Base-by-base conservation (phyloP, 1,140 invertebrate genomes). In the Drosophila setifemur region DNA sequence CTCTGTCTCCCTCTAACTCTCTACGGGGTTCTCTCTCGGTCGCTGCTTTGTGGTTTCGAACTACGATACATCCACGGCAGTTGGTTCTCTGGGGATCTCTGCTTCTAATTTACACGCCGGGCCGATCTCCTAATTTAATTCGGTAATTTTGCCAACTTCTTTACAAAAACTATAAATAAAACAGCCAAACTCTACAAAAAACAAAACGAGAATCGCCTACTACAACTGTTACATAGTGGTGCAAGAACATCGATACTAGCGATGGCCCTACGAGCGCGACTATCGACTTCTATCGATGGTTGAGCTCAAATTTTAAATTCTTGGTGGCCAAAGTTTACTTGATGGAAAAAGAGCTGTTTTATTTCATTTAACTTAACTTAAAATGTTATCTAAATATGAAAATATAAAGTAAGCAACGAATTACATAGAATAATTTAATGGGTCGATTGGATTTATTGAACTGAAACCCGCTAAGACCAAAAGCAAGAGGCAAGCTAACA, bases 101-200 rank as follows among this genome's bases (percentile, higher is more conserved):
- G 11, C 33, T 70, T 43, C 26, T 33, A 48, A 31, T 48, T 43
- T 33, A 48, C 23, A 18, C 9, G 6, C 21, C 26, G 19, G 9
- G n/a, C 19, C 4, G 33, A 35, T 21, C 16, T 48, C 40, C 3
- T 7, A 58, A 21, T 70, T 39, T 42, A 16, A 43, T 69, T 69
- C 16, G 25, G 11, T 23, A 69, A 54, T 67, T 55, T 58, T 35
- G 33, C 21, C 47, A 48, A 54, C 21, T 49, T 45, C 12, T 43
- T 31, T 44, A 35, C 31, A 31, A 33, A 35, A 73, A 58, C 43
- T 75, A 60, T 69, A 69, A 69, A 61, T 49, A 69, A 52, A 73
- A 82, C 63, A 53, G 26, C 21, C 66, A 49, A 60, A 69, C 43
- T 29, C 50, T 70, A 70, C 64, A 66, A 58, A 45, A 16, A 57